A percentile compares a stretch with the other conserved stretches of the same genome.
phyloP scores from a whole-genome alignment of 2,888 invertebrate species.

The Smittia sp. region DNA sequence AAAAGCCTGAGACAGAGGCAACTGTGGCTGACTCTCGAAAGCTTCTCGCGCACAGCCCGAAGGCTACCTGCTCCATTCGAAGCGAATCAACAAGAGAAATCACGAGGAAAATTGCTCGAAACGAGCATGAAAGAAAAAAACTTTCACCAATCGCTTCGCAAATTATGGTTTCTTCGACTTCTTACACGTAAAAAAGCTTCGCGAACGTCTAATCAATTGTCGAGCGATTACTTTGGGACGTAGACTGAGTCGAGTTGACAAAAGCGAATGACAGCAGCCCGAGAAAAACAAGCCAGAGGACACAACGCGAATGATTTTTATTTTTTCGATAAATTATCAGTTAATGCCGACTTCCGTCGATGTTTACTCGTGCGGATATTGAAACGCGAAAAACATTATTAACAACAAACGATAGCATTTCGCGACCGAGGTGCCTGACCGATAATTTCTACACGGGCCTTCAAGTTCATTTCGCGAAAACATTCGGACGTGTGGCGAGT shows the following conservation, averaged over 20 bases:
- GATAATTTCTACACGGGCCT: constrained; percentile 5
- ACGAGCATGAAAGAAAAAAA: constrained; percentile 15
- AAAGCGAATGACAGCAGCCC: neutral
- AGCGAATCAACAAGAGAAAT: neutral
- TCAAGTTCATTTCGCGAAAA: constrained; percentile 10
- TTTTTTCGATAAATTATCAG: constrained; percentile 28
- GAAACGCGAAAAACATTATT: constrained; percentile 2
- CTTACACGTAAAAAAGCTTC: neutral
- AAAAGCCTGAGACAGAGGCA: neutral
- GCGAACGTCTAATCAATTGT: constrained; percentile 7
- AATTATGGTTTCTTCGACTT: neutral
- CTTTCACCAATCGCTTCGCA: constrained; percentile 30
- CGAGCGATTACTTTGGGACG: neutral
- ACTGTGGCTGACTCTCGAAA: neutral
- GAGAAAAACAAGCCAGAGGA: neutral
- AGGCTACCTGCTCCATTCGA: constrained; percentile 32
- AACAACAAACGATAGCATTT: neutral
- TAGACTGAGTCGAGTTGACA: neutral
- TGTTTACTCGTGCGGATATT: neutral
- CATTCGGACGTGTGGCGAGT: neutral
- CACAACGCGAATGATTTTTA: neutral
- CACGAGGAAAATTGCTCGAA: constrained; percentile 22
- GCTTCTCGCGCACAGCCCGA: neutral
- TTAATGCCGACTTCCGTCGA: constrained; percentile 27
- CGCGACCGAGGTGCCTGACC: constrained; percentile 13